phyloP scores from a whole-genome alignment of 1,140 invertebrate genomes.

The Monochamus saltuarius region DNA sequence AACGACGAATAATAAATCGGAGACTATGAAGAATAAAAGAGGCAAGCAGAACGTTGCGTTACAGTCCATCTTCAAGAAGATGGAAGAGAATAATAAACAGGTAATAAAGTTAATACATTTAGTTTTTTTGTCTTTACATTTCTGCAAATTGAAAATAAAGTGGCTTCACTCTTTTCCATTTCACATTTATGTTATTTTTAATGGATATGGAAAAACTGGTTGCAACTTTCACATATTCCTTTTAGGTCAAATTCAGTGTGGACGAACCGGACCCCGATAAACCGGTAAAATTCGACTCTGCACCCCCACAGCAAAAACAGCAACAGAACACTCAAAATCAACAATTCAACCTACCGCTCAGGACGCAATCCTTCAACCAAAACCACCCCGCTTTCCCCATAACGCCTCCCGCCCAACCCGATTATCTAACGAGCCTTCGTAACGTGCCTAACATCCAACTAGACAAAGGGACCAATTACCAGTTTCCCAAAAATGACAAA shows the following conservation, averaged over 20 bases:
- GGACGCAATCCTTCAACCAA: conserved; percentile 37
- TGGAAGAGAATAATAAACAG: conserved; percentile 63
- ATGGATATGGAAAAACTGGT: too few species aligned
- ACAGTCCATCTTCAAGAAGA: conserved; percentile 71
- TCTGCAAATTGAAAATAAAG: too few species aligned
- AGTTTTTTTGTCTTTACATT: too few species aligned
- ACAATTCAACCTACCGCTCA: conserved; percentile 19
- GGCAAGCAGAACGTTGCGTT: conserved; percentile 53
- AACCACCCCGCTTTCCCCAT: conserved; percentile 31
- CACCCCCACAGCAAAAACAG: background rate
- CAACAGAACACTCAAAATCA: conserved; percentile 17
- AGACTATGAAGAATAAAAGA: conserved; percentile 42
- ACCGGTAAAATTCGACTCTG: conserved; percentile 32
- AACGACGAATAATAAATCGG: conserved; percentile 29
- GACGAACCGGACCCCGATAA: conserved; percentile 36
- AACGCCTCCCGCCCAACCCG: conserved; percentile 18
- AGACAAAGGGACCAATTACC: conserved; percentile 31
- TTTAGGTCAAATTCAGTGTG: conserved; percentile 46
- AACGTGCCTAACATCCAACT: conserved; percentile 28
- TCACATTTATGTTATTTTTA: too few species aligned
- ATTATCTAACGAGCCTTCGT: conserved; percentile 32
- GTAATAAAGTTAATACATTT: too few species aligned
- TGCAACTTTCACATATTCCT: conserved; percentile 16
- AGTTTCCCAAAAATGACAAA: conserved; percentile 27
- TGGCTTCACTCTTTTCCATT: too few species aligned